Conservation (phyloP, 2,888 invertebrate species). For the Spisula subtruncata region DNA sequence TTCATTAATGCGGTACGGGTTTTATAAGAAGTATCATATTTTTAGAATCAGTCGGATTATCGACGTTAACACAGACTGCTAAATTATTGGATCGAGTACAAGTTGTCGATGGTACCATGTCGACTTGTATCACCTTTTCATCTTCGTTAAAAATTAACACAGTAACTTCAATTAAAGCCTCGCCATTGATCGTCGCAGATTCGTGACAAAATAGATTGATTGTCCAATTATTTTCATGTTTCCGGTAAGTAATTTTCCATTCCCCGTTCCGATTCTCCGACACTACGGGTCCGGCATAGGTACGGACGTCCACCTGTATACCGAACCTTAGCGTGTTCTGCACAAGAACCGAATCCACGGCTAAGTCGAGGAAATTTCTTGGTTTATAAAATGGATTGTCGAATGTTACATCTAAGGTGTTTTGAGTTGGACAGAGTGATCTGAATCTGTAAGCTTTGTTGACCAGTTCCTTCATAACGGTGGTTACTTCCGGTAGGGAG, state of each 20-base stretch:
- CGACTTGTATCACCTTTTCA: constrained; percentile 86
- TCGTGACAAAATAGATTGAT: constrained; percentile 87
- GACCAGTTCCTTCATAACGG: constrained; percentile 81
- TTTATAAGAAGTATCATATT: constrained; percentile 86
- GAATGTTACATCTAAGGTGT: constrained; percentile 82
- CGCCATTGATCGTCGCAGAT: constrained; percentile 84
- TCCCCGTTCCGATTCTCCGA: constrained; percentile 84
- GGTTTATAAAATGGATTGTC: constrained; percentile 84
- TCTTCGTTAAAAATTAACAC: constrained; percentile 85
- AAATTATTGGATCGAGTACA: constrained; percentile 84
- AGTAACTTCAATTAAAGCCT: constrained; percentile 85
- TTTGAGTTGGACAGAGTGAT: constrained; percentile 86
- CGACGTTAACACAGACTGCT: constrained; percentile 79
- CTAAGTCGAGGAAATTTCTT: constrained; percentile 85
- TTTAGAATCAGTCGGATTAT: constrained; percentile 80
- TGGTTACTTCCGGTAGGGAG: constrained; percentile 68
- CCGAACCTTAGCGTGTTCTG: constrained; percentile 87
- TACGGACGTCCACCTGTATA: constrained; percentile 87
- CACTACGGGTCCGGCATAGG: constrained; percentile 86
- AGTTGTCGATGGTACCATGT: constrained; percentile 78
- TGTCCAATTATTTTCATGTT: constrained; percentile 84
- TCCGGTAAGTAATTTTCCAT: constrained; percentile 88
- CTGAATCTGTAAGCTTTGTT: constrained; percentile 87
- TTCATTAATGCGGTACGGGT: constrained; percentile 80
- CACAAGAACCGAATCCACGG: constrained; percentile 87